phyloP scores from a whole-genome alignment of 2,888 invertebrate species.

The Nesidiocoris tenuis region DNA sequence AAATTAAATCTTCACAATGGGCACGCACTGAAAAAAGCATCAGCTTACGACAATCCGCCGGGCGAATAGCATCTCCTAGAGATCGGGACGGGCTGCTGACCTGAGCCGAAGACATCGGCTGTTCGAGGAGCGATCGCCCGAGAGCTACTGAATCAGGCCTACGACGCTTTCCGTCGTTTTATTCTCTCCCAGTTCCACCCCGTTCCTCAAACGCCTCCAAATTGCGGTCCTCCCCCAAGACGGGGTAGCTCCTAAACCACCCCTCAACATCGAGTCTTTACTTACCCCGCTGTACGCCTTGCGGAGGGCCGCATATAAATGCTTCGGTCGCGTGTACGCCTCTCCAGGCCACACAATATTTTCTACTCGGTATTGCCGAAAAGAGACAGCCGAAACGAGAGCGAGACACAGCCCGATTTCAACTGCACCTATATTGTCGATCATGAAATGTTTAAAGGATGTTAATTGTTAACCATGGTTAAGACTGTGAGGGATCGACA shows the following conservation, averaged over 20 bases:
- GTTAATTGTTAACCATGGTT: no score
- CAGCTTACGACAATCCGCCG: background rate
- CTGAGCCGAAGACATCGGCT: background rate
- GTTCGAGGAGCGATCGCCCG: background rate
- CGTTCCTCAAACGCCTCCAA: background rate
- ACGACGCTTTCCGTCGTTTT: background rate
- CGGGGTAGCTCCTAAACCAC: background rate
- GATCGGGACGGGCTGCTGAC: background rate
- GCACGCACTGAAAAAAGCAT: no score
- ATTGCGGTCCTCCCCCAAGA: background rate
- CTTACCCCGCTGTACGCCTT: slow-evolving; percentile 1
- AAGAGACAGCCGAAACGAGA: background rate
- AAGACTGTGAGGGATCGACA: no score
- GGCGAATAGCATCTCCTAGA: background rate
- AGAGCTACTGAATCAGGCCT: background rate
- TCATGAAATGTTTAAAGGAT: no score
- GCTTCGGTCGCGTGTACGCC: slow-evolving; percentile 19
- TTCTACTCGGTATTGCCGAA: background rate
- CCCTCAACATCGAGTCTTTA: slow-evolving; percentile 1
- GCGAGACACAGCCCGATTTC: background rate
- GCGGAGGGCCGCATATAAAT: slow-evolving; percentile 22
- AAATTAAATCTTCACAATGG: no score
- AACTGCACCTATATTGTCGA: background rate
- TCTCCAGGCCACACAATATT: background rate
- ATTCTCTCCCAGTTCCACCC: background rate